Conservation (phyloP, 2,113 vertebrate genomes). For the cattle (Bos taurus) region ARS-UCD2.0 NC_037339.1:19014001-19014500, state of each 20-base stretch:
- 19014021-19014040: background rate
- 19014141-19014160: background rate
- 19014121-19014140: background rate
- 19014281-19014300: background rate
- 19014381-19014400: background rate
- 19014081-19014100: background rate
- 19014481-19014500: background rate
- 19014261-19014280: background rate
- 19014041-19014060: background rate
- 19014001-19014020: background rate
- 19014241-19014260: background rate
- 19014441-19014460: background rate
- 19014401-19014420: background rate
- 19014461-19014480: constrained; percentile 37
- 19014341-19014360: background rate
- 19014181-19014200: background rate
- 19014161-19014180: background rate
- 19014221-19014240: background rate
- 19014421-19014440: background rate
- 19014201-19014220: background rate
- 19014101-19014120: background rate
- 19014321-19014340: constrained; percentile 31
- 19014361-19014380: background rate
- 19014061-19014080: background rate
- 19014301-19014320: background rate